A percentile compares a stretch with the other conserved stretches of the same genome.
phyloP scores from a whole-genome alignment of 2,797 vertebrate species.

The Alectoris magna region DNA sequence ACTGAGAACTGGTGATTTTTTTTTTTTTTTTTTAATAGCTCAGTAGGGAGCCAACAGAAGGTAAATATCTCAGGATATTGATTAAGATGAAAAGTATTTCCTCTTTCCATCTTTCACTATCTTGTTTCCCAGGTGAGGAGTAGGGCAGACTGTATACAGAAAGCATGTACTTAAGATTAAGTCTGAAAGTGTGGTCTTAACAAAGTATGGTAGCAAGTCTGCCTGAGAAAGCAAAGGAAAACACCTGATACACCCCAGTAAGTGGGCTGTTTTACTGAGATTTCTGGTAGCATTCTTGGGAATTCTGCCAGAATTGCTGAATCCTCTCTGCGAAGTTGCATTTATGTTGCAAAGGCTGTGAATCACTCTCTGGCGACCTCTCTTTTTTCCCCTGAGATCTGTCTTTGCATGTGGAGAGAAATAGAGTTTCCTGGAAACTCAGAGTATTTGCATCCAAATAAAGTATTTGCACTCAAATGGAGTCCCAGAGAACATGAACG shows the following conservation, averaged over 20 bases:
- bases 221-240: not conserved
- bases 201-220: not conserved
- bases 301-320: not conserved
- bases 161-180: not conserved
- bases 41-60: not conserved
- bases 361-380: not conserved
- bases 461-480: not conserved
- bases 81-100: not conserved
- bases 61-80: not conserved
- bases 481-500: not conserved
- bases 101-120: not conserved
- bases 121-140: not conserved
- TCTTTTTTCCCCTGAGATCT: not conserved
- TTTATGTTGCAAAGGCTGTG: not conserved
- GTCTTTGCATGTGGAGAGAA: not conserved
- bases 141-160: not conserved
- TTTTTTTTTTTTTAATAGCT: too few relatives aligned
- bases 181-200: not conserved
- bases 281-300: not conserved
- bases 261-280: not conserved
- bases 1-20: not conserved
- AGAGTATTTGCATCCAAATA: not conserved
- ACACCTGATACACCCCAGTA: not conserved
- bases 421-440: rapidly evolving
- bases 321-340: not conserved